These are phyloP conservation scores for Pseudanteris insignis DNA, from an alignment of 2,888 invertebrate genomes.

Conservation along the genomic window DNA sequence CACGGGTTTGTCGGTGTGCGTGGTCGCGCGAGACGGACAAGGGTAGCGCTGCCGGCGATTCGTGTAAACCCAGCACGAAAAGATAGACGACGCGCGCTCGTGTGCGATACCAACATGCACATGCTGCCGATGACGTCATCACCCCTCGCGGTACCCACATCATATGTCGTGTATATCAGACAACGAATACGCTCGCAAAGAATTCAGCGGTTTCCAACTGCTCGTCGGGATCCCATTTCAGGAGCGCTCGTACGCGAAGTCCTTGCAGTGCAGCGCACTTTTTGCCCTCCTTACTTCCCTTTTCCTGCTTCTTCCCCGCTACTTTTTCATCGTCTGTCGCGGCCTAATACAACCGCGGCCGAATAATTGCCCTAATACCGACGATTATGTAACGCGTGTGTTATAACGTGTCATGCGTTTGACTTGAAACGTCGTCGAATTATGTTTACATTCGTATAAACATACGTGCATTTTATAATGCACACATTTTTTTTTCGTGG, in stretches of 20 bases:
- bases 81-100: slow-evolving; percentile 35
- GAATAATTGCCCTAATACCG: too few relatives aligned
- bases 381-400: not conserved
- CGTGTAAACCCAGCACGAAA: too few relatives aligned
- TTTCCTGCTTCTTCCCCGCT: not conserved
- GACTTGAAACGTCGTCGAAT: not conserved
- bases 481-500: too few relatives aligned
- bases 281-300: not conserved
- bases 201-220: slow-evolving; percentile 50
- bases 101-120: slow-evolving; percentile 36
- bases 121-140: slow-evolving; percentile 52
- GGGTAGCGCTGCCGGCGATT: too few relatives aligned
- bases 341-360: not conserved
- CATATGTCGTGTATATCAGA: slow-evolving; percentile 50
- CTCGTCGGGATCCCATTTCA: slow-evolving; percentile 46
- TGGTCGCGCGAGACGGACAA: too few relatives aligned
- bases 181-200: slow-evolving; percentile 46
- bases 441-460: too few relatives aligned
- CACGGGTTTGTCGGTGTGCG: too few relatives aligned
- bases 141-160: slow-evolving; percentile 56
- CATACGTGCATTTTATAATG: too few relatives aligned
- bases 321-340: not conserved
- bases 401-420: not conserved
- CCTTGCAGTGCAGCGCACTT: slow-evolving; percentile 33
- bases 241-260: slow-evolving; percentile 42